Evolutionary conservation across 2,797 vertebrate species (phyloP), one percentile per base, ranked within the genome.

Genomic region (Karalla daura): DNA sequence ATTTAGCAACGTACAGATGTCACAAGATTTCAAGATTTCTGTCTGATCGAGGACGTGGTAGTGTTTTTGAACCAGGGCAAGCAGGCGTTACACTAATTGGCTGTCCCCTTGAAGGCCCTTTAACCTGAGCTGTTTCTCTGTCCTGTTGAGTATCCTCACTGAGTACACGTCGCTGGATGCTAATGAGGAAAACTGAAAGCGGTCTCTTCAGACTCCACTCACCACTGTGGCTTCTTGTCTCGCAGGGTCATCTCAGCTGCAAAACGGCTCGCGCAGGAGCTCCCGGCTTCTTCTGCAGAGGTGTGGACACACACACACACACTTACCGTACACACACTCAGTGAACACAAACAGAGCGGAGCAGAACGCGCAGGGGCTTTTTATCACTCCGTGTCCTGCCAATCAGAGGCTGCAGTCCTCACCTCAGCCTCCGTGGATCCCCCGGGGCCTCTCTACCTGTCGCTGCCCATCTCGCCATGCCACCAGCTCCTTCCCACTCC

Each of bases 391-490:
- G 5, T 12, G 12, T 70, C 30, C 68, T 64, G 76, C 67, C 85
- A 83, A 69, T 88, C 74, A 60, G 20, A 43, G 14, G 14, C 56
- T 52, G 49, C 84, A 24, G 62, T 58, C 70, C 70, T 76, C 58
- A 45, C 41, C 68, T 68, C 47, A n/a, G 60, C 63, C 67, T 59
- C 50, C 25, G 18, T 20, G 8, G 93, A 90, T 83, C 70, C 77
- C 81, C 81, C 83, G 51, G 65, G 83, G 83, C 86, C 49, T 33
- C 61, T 68, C 64, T 78, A 70, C 84, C 64, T 83, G 78, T 71
- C 56, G 5, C 43, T 58, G 63, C 74, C 68, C 69, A 69, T 83
- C 50, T 43, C 1, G 2, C 24, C 74, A 54, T 70, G 35, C 66
- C 67, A 63, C 55, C 36, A 35, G 64, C 58, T 60, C 30, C 71